Conservation (phyloP, 1,140 invertebrate species). For the Zaprionus camerounensis region DNA sequence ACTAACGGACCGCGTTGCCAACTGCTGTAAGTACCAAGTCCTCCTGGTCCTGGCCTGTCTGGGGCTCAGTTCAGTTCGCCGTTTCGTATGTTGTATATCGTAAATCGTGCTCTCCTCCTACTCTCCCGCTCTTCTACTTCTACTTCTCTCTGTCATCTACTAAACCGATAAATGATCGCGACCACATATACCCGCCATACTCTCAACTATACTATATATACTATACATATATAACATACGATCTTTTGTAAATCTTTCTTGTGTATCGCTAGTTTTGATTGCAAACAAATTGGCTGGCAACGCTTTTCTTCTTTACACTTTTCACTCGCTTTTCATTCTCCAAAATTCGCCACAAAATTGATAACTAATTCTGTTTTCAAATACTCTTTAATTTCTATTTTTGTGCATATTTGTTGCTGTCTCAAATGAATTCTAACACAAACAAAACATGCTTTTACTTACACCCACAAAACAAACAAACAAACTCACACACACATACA, state of each 20-base stretch:
- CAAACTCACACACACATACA: constrained; percentile 33
- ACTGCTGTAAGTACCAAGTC: constrained; percentile 77
- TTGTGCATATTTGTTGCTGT: constrained; percentile 68
- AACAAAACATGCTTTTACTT: constrained; percentile 48
- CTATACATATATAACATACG: constrained; percentile 6
- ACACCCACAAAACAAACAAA: constrained; percentile 37
- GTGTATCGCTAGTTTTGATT: constrained; percentile 7
- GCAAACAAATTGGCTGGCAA: constrained; percentile 30
- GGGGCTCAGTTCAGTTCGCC: constrained; percentile 39
- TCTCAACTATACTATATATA: constrained; percentile 12
- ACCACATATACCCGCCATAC: constrained; percentile 18
- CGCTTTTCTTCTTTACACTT: constrained; percentile 26
- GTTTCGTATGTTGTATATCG: constrained; percentile 29
- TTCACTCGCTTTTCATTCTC: constrained; percentile 30
- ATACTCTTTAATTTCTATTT: constrained; percentile 60
- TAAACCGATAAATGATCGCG: constrained; percentile 38
- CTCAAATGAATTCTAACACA: constrained; percentile 44
- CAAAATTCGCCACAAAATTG: constrained; percentile 6
- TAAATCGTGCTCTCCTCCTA: not conserved
- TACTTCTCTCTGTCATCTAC: constrained; percentile 14
- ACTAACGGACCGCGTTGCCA: constrained; percentile 59
- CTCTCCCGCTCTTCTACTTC: constrained; percentile 25
- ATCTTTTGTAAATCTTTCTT: constrained; percentile 13
- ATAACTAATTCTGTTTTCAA: constrained; percentile 60
- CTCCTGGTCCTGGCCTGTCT: constrained; percentile 36